phyloP scores from a whole-genome alignment of 2,888 invertebrate genomes.

The Baccha elongata region DNA sequence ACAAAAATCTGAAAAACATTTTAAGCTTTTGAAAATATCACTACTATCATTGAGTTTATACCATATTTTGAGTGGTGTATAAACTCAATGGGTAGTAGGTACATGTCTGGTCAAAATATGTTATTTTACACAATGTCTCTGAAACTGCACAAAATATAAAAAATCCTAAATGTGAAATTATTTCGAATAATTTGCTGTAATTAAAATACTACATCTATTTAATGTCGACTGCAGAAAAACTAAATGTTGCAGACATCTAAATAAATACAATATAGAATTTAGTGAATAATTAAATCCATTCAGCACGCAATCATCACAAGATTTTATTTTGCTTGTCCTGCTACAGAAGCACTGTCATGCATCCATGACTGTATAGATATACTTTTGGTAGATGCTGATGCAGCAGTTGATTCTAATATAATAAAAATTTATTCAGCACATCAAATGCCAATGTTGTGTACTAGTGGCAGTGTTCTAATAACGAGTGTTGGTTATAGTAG shows the following conservation, averaged over 20 bases:
- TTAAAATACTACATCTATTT: constrained; percentile 42
- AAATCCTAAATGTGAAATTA: no score
- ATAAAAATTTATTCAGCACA: constrained; percentile 56
- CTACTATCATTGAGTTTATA: no score
- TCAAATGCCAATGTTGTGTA: constrained; percentile 27
- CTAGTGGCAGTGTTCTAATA: constrained; percentile 20
- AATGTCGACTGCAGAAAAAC: constrained; percentile 30
- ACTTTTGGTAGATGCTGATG: constrained; percentile 16
- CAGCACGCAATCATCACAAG: constrained; percentile 69
- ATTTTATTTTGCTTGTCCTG: constrained; percentile 62
- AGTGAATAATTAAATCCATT: constrained; percentile 64
- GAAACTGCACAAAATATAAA: no score
- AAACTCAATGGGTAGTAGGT: no score
- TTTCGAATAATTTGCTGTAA: constrained; percentile 21
- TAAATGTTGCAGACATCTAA: not conserved
- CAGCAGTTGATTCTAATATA: constrained; percentile 61
- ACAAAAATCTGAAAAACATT: no score
- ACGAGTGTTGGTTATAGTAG: constrained; percentile 37
- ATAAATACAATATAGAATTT: constrained; percentile 36
- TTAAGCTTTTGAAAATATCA: no score
- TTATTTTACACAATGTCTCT: no score
- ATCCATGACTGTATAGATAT: constrained; percentile 45
- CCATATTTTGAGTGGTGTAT: no score
- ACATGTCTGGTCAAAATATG: no score
- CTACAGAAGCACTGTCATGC: constrained; percentile 39